Percentiles rank a stretch among this genome's conserved stretches.
phyloP scores from a whole-genome alignment of 1,140 invertebrate species.

The Mya arenaria region DNA sequence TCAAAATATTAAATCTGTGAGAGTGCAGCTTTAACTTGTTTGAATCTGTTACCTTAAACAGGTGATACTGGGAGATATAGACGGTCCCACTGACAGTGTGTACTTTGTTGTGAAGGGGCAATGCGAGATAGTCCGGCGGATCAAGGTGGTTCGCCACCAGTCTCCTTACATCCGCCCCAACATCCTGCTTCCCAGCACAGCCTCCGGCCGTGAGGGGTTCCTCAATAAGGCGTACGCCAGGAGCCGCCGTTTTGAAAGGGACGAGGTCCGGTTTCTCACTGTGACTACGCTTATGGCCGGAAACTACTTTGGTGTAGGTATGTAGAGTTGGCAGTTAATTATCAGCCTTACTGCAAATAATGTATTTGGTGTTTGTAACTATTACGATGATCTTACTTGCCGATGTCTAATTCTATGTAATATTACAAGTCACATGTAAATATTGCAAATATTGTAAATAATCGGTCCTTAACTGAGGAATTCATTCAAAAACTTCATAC shows the following conservation, averaged over 20 bases:
- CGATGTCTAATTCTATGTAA: no score
- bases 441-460: no score
- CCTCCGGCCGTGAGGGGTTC: not conserved
- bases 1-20: no score
- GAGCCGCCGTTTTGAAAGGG: not conserved
- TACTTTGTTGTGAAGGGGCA: constrained; percentile 53
- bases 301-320: constrained; percentile 55
- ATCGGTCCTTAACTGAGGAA: no score
- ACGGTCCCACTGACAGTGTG: no score
- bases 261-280: constrained; percentile 20
- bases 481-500: no score
- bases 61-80: no score
- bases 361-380: not conserved
- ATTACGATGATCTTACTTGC: no score
- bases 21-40: no score
- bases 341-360: not conserved
- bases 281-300: constrained; percentile 45
- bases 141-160: constrained; percentile 43
- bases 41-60: no score
- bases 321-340: not conserved
- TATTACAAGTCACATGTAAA: no score
- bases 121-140: constrained; percentile 36
- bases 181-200: constrained; percentile 21
- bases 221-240: constrained; percentile 44
- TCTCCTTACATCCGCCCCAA: constrained; percentile 41